Evolutionary conservation across 2,113 vertebrate genomes (phyloP).

Genomic region (Anolis sagrei): DNA sequence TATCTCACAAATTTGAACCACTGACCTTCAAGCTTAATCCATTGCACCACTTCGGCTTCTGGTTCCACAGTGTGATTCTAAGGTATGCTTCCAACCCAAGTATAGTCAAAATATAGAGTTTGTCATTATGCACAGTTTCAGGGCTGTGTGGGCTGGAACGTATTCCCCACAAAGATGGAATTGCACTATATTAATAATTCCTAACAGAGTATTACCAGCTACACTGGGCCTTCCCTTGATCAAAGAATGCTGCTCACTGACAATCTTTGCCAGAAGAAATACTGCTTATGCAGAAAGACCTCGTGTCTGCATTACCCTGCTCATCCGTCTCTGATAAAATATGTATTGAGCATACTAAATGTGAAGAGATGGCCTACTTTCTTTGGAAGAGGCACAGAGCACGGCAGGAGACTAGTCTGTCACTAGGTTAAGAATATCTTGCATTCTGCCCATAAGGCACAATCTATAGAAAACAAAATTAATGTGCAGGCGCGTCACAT

Average conservation of each 20-base stretch:
- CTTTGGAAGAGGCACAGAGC: neutral
- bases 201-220: neutral
- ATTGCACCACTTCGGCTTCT: no score
- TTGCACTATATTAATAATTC: neutral
- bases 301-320: rapidly evolving
- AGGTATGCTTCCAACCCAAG: no score
- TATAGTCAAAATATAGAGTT: no score
- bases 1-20: no score
- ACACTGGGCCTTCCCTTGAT: conserved; percentile 1
- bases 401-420: conserved; percentile 22
- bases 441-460: conserved; percentile 1
- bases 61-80: no score
- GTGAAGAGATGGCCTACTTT: conserved; percentile 7
- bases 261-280: conserved; percentile 22
- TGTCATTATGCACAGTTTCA: no score
- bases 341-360: conserved; percentile 31
- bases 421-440: conserved; percentile 30
- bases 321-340: conserved; percentile 20
- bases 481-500: neutral
- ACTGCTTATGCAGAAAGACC: neutral
- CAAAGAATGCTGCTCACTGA: neutral
- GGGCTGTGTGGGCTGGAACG: no score
- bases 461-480: conserved; percentile 1
- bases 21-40: no score
- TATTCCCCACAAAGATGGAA: no score